Evolutionary conservation across 2,888 invertebrate species (phyloP).

Genomic region (Eupeodes luniger): DNA sequence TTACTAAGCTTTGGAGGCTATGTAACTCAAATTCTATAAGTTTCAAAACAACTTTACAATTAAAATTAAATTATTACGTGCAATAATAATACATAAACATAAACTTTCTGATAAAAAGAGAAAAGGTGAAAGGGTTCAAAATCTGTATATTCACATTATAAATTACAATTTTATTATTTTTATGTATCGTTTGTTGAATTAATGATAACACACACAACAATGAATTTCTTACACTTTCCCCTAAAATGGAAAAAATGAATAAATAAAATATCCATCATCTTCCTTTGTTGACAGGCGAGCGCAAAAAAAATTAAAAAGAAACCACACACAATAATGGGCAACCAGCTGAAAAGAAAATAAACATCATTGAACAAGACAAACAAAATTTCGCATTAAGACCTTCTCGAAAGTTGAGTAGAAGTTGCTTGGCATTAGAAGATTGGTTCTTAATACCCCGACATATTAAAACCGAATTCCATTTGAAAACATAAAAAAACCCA

Average conservation of each 20-base stretch:
- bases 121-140: not conserved
- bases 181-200: slow-evolving; percentile 34
- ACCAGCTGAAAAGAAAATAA: slow-evolving; percentile 61
- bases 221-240: slow-evolving; percentile 32
- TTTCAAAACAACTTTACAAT: too few species aligned
- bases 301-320: not conserved
- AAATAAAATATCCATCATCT: slow-evolving; percentile 70
- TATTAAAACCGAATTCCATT: slow-evolving; percentile 37
- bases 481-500: slow-evolving; percentile 38
- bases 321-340: slow-evolving; percentile 4
- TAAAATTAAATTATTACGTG: too few species aligned
- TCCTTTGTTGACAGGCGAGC: not conserved
- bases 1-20: too few species aligned
- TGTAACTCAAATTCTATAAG: too few species aligned
- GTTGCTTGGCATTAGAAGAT: slow-evolving; percentile 6
- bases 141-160: slow-evolving; percentile 32
- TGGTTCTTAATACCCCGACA: slow-evolving; percentile 18
- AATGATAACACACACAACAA: slow-evolving; percentile 50
- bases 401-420: slow-evolving; percentile 2
- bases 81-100: too few species aligned
- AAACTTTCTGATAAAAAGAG: too few species aligned
- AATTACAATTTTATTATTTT: slow-evolving; percentile 63
- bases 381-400: slow-evolving; percentile 65
- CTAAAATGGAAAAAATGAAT: slow-evolving; percentile 50
- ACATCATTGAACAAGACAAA: slow-evolving; percentile 71